Evolutionary conservation across 2,888 invertebrate species (phyloP).

Genomic region (Acanthosepion pharaonis): DNA sequence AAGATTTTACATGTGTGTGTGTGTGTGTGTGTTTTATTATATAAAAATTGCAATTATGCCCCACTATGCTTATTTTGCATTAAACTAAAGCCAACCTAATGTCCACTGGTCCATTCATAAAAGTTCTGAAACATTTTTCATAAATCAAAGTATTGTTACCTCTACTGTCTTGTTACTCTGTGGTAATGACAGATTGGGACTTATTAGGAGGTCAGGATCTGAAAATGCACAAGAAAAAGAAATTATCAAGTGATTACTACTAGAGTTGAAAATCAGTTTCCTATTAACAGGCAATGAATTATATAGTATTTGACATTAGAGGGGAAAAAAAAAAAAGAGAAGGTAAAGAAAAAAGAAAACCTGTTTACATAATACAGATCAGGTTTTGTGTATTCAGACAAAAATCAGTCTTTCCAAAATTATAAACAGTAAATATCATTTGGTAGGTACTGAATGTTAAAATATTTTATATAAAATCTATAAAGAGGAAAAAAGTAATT

Average conservation of each 20-base stretch:
- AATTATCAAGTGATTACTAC: not conserved
- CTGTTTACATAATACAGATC: too few species aligned
- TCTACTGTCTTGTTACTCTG: not conserved
- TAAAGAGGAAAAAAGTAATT: too few species aligned
- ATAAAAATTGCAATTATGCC: too few species aligned
- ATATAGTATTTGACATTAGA: not conserved
- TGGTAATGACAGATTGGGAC: not conserved
- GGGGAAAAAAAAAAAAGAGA: too few species aligned
- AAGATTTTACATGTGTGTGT: too few species aligned
- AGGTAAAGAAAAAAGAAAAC: too few species aligned
- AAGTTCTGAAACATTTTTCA: too few species aligned
- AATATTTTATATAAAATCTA: not conserved
- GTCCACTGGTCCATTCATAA: too few species aligned
- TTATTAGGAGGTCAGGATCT: not conserved
- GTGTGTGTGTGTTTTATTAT: too few species aligned
- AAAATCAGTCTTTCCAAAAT: conserved; percentile 15
- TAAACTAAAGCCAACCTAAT: too few species aligned
- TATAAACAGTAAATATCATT: not conserved
- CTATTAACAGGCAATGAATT: not conserved
- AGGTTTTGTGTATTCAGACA: not conserved
- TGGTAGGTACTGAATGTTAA: not conserved
- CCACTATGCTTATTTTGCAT: too few species aligned
- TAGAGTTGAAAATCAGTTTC: not conserved
- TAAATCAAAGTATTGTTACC: not conserved
- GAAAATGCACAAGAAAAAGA: not conserved